Conservation (phyloP, 2,888 invertebrate species). For the Sepiola atlantica region DNA sequence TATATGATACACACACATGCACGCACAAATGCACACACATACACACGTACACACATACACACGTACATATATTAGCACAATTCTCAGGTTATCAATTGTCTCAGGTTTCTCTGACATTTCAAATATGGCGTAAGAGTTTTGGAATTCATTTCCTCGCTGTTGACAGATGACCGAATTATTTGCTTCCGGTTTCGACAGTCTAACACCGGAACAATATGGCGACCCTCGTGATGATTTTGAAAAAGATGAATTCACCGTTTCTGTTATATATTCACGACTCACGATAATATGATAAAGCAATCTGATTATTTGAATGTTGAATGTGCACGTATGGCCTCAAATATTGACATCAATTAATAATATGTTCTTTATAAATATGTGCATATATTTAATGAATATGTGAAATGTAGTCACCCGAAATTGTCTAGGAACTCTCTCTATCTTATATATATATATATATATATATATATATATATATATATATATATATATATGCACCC, state of each 20-base stretch:
- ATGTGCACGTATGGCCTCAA: background rate
- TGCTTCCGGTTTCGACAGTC: background rate
- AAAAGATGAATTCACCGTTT: background rate
- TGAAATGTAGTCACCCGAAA: background rate
- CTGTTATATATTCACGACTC: background rate
- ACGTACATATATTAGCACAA: background rate
- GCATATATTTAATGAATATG: too few species aligned
- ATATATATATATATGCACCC: too few species aligned
- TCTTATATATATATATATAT: too few species aligned
- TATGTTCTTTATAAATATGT: background rate
- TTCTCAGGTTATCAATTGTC: background rate
- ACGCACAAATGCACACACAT: too few species aligned
- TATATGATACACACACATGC: too few species aligned
- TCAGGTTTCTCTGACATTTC: constrained; percentile 17
- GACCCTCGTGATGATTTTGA: background rate
- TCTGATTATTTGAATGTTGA: background rate
- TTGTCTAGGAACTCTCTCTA: too few species aligned
- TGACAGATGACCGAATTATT: constrained; percentile 32
- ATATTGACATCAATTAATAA: background rate
- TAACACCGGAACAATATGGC: constrained; percentile 32
- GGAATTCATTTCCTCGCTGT: background rate
- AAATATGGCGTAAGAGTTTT: background rate
- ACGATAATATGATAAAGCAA: background rate
- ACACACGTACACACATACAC: too few species aligned
- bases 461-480: too few species aligned